Percentiles rank a stretch among this genome's conserved stretches.
Conservation (phyloP, 2,888 invertebrate genomes). For the Eilema caniola region DNA sequence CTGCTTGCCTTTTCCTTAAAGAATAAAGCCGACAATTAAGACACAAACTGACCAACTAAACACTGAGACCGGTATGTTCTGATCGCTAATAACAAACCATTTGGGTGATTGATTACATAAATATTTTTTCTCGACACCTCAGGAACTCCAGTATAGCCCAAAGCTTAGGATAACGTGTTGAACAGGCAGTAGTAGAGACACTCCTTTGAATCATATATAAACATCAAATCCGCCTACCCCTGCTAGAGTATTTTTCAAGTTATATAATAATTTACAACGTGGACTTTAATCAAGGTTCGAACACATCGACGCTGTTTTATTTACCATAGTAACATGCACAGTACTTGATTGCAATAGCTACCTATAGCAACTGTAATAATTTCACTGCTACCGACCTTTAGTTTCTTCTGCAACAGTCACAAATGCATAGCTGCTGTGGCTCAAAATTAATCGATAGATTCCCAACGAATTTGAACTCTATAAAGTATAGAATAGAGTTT, state of each 20-base stretch:
- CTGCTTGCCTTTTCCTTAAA: background rate
- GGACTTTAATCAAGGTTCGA: conserved; percentile 27
- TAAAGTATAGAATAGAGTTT: conserved; percentile 29
- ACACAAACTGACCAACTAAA: background rate
- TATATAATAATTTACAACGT: conserved; percentile 23
- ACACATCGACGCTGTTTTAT: conserved; percentile 27
- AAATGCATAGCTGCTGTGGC: conserved; percentile 60
- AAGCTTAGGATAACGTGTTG: too few relatives aligned
- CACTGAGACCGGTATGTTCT: background rate
- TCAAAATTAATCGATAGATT: conserved; percentile 58
- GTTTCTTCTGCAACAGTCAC: conserved; percentile 65
- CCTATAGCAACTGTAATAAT: conserved; percentile 55
- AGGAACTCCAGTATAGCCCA: too few relatives aligned
- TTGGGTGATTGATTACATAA: background rate
- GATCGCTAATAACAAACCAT: background rate
- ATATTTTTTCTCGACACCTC: too few relatives aligned
- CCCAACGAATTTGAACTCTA: conserved; percentile 48
- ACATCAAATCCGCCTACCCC: too few relatives aligned
- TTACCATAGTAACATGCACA: conserved; percentile 22
- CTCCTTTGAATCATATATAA: too few relatives aligned
- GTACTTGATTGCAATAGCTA: conserved; percentile 32
- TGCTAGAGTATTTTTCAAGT: too few relatives aligned
- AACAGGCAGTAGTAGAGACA: too few relatives aligned
- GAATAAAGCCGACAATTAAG: background rate
- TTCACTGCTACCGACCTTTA: conserved; percentile 50